Base-by-base conservation (phyloP, 1,140 invertebrate species). In the Polypedilum pembai region DNA sequence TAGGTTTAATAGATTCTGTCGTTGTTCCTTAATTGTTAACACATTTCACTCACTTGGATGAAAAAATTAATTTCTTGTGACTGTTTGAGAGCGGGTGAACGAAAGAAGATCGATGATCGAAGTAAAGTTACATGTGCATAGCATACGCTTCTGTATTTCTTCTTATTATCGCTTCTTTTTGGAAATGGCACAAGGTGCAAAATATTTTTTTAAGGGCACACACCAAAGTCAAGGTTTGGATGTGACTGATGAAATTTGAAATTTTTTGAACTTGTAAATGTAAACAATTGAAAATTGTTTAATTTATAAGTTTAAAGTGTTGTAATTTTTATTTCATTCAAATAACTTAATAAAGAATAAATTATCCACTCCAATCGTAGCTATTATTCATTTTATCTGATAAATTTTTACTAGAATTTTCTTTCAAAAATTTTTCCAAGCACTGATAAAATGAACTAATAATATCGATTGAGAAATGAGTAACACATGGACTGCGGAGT, bases 41-140 rank as follows among this genome's bases (percentile, higher is more conserved):
- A 56, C 45, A 56, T 56, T 56, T 33, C 24, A 33, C 24, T 33
- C n/a, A n/a, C n/a, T 3, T 33, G 24, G 24, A 3, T 33, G 24
- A 5, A 3, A 3, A 33, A 33, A 33, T 33, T 33, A 33, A 33
- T 33, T 33, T 15, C 3, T 15, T 56, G 45, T 56, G 45, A 56
- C 45, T 56, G 45, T 56, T 33, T 33, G 24, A 33, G n/a, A 56
- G 12, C 45, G n/a, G 10, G 8, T 56, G 10, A 56, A 56, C 12
- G 4, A 1, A 56, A 56, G 10, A 56, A 56, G 45, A 56, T 56
- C 45, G 45, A 56, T 56, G 45, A 56, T 56, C 12, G 45, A 56
- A n/a, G 45, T 56, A 56, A 56, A 56, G n/a, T n/a, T 56, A 56
- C 45, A 56, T 56, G 45, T 56, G 45, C 45, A 56, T 56, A 56